Percentiles rank a stretch among this genome's conserved stretches.
Conservation (phyloP, 2,888 invertebrate genomes). For the Xylota segnis region DNA sequence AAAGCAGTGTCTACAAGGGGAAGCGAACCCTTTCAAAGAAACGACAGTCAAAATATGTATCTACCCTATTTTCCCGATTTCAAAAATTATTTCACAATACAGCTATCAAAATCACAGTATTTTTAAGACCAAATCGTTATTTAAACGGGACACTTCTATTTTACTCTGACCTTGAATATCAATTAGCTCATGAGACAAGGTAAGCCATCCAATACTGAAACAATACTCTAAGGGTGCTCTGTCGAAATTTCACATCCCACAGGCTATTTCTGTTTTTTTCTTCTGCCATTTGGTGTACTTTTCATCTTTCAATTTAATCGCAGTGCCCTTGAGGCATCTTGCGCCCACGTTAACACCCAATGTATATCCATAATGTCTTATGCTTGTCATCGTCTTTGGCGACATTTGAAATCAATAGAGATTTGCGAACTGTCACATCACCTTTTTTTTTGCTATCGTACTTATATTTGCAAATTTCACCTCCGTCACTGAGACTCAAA, state of each 20-base stretch:
- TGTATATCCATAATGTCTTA: background rate
- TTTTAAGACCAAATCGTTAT: too few relatives aligned
- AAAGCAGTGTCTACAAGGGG: too few relatives aligned
- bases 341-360: background rate
- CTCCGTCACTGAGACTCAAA: background rate
- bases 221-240: background rate
- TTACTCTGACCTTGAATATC: too few relatives aligned
- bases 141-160: too few relatives aligned
- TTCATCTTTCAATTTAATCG: conserved; percentile 6
- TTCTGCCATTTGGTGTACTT: background rate
- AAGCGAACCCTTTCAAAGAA: too few relatives aligned
- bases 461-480: background rate
- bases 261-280: background rate
- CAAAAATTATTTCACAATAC: too few relatives aligned
- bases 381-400: conserved; percentile 12
- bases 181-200: background rate
- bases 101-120: too few relatives aligned
- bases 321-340: background rate
- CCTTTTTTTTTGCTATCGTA: background rate
- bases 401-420: conserved; percentile 16
- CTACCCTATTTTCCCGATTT: too few relatives aligned
- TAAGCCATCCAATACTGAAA: background rate
- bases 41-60: too few relatives aligned
- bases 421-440: background rate
- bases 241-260: background rate